Conservation (phyloP, 1,140 invertebrate species). For the Elysia chlorotica region DNA sequence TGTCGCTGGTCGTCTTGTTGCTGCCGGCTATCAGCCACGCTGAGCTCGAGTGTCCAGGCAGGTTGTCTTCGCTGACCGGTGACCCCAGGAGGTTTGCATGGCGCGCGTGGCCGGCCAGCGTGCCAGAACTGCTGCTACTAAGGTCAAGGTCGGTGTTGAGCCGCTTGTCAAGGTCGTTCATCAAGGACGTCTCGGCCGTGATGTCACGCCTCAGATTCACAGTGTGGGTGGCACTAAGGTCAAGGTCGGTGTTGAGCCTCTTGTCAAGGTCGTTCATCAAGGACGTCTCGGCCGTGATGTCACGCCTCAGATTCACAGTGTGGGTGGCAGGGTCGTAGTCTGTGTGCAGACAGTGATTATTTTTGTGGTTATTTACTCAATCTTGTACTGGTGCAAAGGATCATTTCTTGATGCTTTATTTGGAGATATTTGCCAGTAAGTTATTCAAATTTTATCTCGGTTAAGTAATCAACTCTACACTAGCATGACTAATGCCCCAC, state of each 20-base stretch:
- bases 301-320: slow-evolving; percentile 50
- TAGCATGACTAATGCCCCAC: too few species aligned
- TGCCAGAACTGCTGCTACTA: slow-evolving; percentile 35
- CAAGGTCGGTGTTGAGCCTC: too few species aligned
- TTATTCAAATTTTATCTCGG: too few species aligned
- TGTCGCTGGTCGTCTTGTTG: slow-evolving; percentile 54
- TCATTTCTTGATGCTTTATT: too few species aligned
- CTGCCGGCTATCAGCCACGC: slow-evolving; percentile 40
- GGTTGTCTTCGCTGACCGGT: slow-evolving; percentile 48
- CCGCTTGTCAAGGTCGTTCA: slow-evolving; percentile 59
- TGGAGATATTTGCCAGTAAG: too few species aligned
- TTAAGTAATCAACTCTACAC: too few species aligned
- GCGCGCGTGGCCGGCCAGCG: slow-evolving; percentile 36
- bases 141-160: slow-evolving; percentile 47
- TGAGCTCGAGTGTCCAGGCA: slow-evolving; percentile 33
- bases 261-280: slow-evolving; percentile 61
- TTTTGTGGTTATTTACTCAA: too few species aligned
- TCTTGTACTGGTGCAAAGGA: too few species aligned
- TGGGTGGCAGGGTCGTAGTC: too few species aligned
- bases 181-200: slow-evolving; percentile 57
- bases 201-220: slow-evolving; percentile 55
- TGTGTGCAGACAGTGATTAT: too few species aligned
- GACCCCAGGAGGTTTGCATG: slow-evolving; percentile 51
- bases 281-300: slow-evolving; percentile 58
- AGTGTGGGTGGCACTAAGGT: slow-evolving; percentile 36